Conservation (phyloP, 2,888 invertebrate species). For the Eupsilia transversa region DNA sequence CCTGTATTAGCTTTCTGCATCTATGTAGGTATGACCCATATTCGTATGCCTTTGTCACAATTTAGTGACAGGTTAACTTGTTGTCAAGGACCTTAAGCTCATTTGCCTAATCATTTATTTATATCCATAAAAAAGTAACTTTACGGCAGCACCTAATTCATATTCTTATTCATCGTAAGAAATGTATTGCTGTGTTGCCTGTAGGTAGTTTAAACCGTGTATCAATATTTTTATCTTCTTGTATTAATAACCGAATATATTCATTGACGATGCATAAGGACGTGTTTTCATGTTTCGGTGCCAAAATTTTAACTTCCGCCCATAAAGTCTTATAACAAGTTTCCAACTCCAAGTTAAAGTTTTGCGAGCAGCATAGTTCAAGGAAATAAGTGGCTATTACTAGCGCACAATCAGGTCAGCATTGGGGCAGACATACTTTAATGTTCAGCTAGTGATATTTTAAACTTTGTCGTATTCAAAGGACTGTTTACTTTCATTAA, state of each 20-base stretch:
- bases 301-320: constrained; percentile 51
- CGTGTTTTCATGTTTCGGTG: constrained; percentile 39
- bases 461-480: constrained; percentile 15
- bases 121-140: neutral
- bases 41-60: neutral
- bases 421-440: constrained; percentile 19
- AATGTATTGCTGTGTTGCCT: neutral
- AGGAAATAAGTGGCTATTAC: constrained; percentile 57
- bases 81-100: neutral
- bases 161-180: neutral
- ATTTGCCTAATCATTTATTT: neutral
- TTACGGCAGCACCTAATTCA: neutral
- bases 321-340: constrained; percentile 53
- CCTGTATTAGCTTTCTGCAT: too few relatives aligned
- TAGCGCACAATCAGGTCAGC: constrained; percentile 40
- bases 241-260: constrained; percentile 14
- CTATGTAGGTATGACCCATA: neutral
- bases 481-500: neutral
- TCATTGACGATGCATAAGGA: constrained; percentile 3
- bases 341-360: constrained; percentile 42
- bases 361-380: constrained; percentile 39
- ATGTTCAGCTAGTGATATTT: constrained; percentile 32
- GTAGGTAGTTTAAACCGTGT: neutral
- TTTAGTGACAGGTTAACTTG: neutral
- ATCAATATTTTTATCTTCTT: constrained; percentile 9